These are phyloP conservation scores for Leptinotarsa rubiginosa DNA, from an alignment of 2,888 invertebrate genomes.

Conservation along the genomic window DNA sequence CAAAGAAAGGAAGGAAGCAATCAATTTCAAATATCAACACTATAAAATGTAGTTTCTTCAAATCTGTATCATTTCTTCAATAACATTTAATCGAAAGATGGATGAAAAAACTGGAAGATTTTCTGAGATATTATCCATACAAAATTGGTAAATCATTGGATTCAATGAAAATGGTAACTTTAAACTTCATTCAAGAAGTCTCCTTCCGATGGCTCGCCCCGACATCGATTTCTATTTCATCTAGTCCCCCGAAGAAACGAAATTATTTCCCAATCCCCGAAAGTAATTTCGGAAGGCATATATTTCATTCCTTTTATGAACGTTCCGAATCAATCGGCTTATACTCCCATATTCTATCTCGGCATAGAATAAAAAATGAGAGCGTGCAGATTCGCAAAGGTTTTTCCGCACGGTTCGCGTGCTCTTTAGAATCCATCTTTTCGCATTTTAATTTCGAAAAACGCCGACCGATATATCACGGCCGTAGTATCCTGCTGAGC, in stretches of 20 bases:
- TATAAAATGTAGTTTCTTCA: too few relatives aligned
- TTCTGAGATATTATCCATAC: too few relatives aligned
- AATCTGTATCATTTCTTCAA: too few relatives aligned
- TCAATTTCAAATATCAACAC: too few relatives aligned
- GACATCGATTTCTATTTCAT: neutral
- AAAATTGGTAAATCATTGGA: too few relatives aligned
- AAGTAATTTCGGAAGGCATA: conserved; percentile 21
- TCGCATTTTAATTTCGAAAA: conserved; percentile 58
- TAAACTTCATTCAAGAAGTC: too few relatives aligned
- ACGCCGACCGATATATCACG: conserved; percentile 42
- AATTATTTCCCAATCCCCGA: conserved; percentile 19
- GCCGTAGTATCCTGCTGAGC: conserved; percentile 16
- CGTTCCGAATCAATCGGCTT: conserved; percentile 52
- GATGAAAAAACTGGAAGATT: too few relatives aligned
- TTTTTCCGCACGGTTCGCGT: conserved; percentile 52
- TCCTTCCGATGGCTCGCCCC: neutral
- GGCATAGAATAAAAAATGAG: conserved; percentile 46
- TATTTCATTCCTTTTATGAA: conserved; percentile 25
- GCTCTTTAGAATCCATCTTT: conserved; percentile 55
- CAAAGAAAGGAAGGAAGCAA: too few relatives aligned
- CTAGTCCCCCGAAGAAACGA: conserved; percentile 7
- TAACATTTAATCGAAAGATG: too few relatives aligned
- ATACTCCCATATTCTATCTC: conserved; percentile 36
- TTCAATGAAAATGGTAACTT: too few relatives aligned
- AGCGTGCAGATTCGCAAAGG: conserved; percentile 48